Percentiles rank a stretch among this genome's conserved stretches.
Evolutionary conservation across 2,797 vertebrate species (phyloP).

Genomic region (Acropternis orthonyx): DNA sequence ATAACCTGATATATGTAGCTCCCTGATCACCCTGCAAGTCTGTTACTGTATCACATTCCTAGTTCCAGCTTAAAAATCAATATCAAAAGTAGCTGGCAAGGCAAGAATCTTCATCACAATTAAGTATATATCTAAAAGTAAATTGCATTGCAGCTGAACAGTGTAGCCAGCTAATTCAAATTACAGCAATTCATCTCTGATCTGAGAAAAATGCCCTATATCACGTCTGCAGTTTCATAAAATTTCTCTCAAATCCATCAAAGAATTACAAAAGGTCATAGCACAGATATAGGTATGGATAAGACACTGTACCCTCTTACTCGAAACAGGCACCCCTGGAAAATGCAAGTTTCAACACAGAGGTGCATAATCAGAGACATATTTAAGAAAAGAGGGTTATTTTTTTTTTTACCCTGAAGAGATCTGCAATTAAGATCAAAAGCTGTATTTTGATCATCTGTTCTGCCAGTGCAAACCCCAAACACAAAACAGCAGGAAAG

Average conservation of each 20-base stretch:
- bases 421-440: conserved; percentile 9
- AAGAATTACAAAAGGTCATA: not conserved
- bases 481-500: not conserved
- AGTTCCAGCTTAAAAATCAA: conserved; percentile 58
- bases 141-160: conserved; percentile 45
- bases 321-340: not conserved
- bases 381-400: not conserved
- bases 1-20: conserved; percentile 57
- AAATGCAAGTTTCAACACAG: not conserved
- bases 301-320: not conserved
- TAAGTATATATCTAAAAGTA: conserved; percentile 59
- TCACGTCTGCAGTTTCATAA: conserved; percentile 29
- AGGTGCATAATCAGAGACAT: not conserved
- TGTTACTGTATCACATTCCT: conserved; percentile 33
- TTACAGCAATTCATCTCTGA: conserved; percentile 61
- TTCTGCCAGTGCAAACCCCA: not conserved
- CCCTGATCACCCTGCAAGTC: conserved; percentile 22
- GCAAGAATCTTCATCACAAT: conserved; percentile 62
- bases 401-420: not conserved
- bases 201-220: conserved; percentile 29
- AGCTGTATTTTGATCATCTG: not conserved
- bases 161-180: conserved; percentile 55
- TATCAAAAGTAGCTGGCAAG: conserved; percentile 64
- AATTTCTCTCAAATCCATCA: conserved; percentile 39
- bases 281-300: not conserved